A percentile compares a stretch with the other conserved stretches of the same genome.
phyloP scores from a whole-genome alignment of 2,888 invertebrate species.

The Chymomyza caudatula region DNA sequence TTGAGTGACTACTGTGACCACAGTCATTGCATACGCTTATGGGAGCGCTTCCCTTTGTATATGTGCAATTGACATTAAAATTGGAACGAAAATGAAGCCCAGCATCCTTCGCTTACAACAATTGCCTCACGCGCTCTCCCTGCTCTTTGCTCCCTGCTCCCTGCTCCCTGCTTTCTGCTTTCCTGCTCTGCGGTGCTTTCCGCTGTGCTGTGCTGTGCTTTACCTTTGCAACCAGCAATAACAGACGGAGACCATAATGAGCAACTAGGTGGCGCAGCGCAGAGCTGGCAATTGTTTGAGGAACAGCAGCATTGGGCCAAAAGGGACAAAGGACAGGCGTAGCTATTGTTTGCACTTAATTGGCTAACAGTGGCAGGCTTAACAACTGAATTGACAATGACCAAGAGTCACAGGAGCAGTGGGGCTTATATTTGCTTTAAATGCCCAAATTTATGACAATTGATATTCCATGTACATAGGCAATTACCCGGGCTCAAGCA shows the following conservation, averaged over 20 bases:
- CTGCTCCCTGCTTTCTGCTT: neutral
- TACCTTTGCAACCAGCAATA: constrained; percentile 22
- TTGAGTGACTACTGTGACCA: neutral
- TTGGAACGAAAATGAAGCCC: neutral
- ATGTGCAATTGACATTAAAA: neutral
- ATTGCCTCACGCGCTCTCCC: constrained; percentile 5
- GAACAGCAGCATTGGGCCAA: no score
- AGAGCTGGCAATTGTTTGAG: constrained; percentile 36
- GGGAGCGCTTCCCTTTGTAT: neutral
- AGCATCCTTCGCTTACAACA: neutral
- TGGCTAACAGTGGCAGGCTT: constrained; percentile 26
- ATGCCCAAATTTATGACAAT: constrained; percentile 56
- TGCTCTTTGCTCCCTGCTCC: neutral
- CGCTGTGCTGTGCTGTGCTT: neutral
- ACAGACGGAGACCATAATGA: constrained; percentile 47
- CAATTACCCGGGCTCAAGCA: constrained; percentile 15
- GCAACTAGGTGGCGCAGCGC: constrained; percentile 13
- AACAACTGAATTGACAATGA: neutral
- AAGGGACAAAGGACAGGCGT: neutral
- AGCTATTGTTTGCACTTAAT: constrained; percentile 37
- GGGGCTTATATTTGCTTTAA: constrained; percentile 49
- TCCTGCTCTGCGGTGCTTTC: no score
- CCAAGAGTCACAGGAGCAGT: neutral
- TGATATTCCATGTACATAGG: constrained; percentile 29
- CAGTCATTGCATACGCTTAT: neutral